phyloP scores from a whole-genome alignment of 2,888 invertebrate genomes.

The Chloroclystis v-ata region DNA sequence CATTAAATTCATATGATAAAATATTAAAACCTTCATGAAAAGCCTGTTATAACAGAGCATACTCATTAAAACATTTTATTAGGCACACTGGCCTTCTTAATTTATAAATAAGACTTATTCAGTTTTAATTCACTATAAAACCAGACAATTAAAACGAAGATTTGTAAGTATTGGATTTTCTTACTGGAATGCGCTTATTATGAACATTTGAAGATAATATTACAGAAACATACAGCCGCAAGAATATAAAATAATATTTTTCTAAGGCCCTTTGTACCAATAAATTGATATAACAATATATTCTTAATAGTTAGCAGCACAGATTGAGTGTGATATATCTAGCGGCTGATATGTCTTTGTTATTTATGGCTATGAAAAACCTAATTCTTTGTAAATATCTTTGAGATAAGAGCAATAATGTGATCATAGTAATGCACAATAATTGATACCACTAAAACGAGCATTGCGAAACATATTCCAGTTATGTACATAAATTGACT shows the following conservation, averaged over 20 bases:
- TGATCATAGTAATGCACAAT: slow-evolving; percentile 77
- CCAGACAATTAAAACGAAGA: not conserved
- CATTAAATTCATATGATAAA: slow-evolving; percentile 28
- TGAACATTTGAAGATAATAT: too few species aligned
- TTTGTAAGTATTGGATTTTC: not conserved
- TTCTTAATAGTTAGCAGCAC: too few species aligned
- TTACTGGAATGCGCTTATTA: not conserved
- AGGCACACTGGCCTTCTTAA: not conserved
- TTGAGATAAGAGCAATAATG: slow-evolving; percentile 48
- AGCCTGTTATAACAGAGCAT: slow-evolving; percentile 19
- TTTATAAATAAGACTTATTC: not conserved
- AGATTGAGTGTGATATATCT: not conserved
- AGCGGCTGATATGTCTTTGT: not conserved
- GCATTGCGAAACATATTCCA: slow-evolving; percentile 80
- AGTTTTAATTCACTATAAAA: not conserved
- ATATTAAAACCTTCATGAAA: slow-evolving; percentile 20
- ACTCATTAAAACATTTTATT: slow-evolving; percentile 26
- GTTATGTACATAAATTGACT: slow-evolving; percentile 79
- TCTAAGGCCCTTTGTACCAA: too few species aligned
- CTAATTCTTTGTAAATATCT: slow-evolving; percentile 47
- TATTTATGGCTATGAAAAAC: not conserved
- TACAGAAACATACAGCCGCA: too few species aligned
- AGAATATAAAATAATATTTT: too few species aligned
- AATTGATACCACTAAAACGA: slow-evolving; percentile 81
- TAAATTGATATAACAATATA: too few species aligned